Evolutionary conservation across 2,113 vertebrate species (phyloP), one percentile per base, ranked within the genome.

Genomic region (Vombatus ursinus): DNA sequence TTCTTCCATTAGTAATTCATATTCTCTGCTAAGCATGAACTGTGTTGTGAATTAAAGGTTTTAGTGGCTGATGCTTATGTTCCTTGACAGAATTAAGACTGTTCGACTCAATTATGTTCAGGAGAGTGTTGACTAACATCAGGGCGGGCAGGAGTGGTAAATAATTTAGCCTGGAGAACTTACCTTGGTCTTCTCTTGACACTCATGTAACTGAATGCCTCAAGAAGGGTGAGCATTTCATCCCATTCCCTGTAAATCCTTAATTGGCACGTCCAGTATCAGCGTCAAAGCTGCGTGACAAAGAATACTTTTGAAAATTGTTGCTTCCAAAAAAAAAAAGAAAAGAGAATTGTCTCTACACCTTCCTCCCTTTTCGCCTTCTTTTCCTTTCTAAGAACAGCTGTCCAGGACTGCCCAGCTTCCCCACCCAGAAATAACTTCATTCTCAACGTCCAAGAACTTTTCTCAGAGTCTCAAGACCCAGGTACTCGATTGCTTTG

Each of bases 81-180:
- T 57, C 94, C 8, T 93, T 93, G 8, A 37, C 54, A 57, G 10
- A 94, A n/a, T 54, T 23, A 89, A 90, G 47, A 28, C 3, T 24
- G 92, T 49, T 51, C 6, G 31, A 8, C 50, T 9, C 2, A 0
- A 0, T 28, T 6, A 3, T 25, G 3, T 0, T 8, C 0, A 6
- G 92, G 51, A 24, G 8, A 37, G 31, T 61, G 89, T 25, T 5
- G 4, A 47, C 25, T n/a, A 51, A 22, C n/a, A 89, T 89, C 26
- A 7, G 4, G 91, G 8, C 61, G 1, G 91, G 6, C 77, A 1
- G 48, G 19, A 47, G 5, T 49, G 0, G 24, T n/a, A 25, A 54
- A 19, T 26, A 37, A 8, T 90, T 25, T 16, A 2, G 52, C 50
- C 8, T 16, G 93, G 37, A 84, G 68, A 84, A 84, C 0, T 25